Base-by-base conservation (phyloP, 2,113 vertebrate genomes). In the Gavia stellata region DNA sequence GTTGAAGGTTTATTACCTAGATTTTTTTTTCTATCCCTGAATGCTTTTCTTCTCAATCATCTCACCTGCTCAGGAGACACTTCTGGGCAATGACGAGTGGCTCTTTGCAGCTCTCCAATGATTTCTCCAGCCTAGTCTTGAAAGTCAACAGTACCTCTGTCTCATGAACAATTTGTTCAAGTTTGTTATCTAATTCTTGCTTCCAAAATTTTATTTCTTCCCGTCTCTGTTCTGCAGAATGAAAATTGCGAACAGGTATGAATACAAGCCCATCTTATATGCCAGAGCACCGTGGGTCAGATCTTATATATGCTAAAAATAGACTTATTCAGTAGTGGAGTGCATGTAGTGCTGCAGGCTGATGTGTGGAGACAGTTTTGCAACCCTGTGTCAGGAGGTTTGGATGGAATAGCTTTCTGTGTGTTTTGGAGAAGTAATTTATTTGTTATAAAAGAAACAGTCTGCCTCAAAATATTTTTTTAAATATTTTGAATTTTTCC, bases 201-300 rank as follows among this genome's bases (percentile, higher is more conserved):
- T 97, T 99, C 98, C 99, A 98, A 97, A 99, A 99, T 92, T 97
- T 97, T 79, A 99, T 94, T 92, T 99, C 98, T 92, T 98, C 97
- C 10, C 94, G 93, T 74, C 99, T 98, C 96, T 99, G 99, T 55
- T 99, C 99, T 99, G 96, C 81, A 93, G 47, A 92, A 75, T 42
- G 15, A 82, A 89, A 80, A 86, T 91, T 58, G 50, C 38, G 83
- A 80, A n/a, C 20, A 10, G 5, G 14, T 77, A 49, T 91, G 81
- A 87, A 58, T 65, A 81, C 23, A 34, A 66, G 40, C 20, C 50
- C 36, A 47, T 72, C 33, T 44, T 53, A 55, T 15, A 38, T 74
- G 70, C 44, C n/a, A 90, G 55, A 40, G 67, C 17, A 65, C 34
- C 25, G 31, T 23, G 61, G 26, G 6, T 74, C 68, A 63, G 61